These are phyloP conservation scores for Mionectes macconnelli DNA, from an alignment of 2,113 vertebrate species.

Conservation along the genomic window DNA sequence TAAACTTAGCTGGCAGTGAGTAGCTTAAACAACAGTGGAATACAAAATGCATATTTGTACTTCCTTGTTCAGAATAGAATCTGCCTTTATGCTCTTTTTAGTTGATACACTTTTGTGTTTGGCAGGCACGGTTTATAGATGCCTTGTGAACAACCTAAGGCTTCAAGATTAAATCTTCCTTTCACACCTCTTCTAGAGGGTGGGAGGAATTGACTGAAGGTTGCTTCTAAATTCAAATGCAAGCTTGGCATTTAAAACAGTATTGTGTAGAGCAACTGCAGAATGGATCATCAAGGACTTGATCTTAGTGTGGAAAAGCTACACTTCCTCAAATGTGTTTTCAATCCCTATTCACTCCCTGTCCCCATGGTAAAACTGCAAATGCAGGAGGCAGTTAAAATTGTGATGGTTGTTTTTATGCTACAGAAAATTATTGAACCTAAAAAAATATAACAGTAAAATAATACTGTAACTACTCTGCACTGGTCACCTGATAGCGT, in stretches of 20 bases:
- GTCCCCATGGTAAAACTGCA: not conserved
- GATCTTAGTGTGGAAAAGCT: not conserved
- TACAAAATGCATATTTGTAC: not conserved
- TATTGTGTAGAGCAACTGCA: not conserved
- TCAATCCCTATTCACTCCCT: not conserved
- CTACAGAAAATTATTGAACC: not conserved
- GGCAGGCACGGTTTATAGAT: not conserved
- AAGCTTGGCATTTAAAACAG: not conserved
- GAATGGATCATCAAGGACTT: not conserved
- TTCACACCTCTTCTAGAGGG: not conserved
- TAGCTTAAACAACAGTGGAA: not conserved
- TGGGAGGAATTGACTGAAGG: not conserved
- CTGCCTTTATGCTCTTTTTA: not conserved
- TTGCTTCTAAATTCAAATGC: not conserved
- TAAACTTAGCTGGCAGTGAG: not conserved
- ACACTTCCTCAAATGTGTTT: not conserved
- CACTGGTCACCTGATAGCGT: not conserved
- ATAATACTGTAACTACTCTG: not conserved
- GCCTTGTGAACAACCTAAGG: not conserved
- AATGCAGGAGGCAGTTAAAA: not conserved
- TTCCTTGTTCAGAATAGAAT: not conserved
- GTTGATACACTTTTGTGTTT: not conserved
- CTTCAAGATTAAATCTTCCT: not conserved
- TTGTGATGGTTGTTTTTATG: not conserved
- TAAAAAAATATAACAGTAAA: not conserved